Base-by-base conservation (phyloP, 2,797 vertebrate genomes). In the Pogoniulus pusillus region DNA sequence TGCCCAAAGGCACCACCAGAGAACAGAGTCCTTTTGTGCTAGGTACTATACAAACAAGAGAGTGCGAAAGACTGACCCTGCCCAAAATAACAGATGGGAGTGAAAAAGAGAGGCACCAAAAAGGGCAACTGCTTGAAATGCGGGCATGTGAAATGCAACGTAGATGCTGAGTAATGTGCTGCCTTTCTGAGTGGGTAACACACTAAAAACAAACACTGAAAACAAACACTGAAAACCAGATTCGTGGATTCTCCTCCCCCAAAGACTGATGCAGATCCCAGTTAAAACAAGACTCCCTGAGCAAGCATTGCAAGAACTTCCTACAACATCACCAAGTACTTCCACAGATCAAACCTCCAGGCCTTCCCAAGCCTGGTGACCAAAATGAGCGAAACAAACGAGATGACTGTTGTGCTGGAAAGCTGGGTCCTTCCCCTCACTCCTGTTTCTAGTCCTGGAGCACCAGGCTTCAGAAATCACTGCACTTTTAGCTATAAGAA, bases 21-120 rank as follows among this genome's bases (percentile, higher is more conserved):
- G 94, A 96, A 95, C 93, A 96, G 93, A 96, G 93, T 81, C 90
- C 94, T 92, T 93, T 95, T 96, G 94, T 94, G 82, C 82, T 63
- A 68, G 93, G 93, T 73, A 62, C 91, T 82, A 90, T 85, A 89
- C 86, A 93, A 95, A 93, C 88, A 93, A 34, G 66, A 86, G 76
- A 85, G 77, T 82, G 91, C 93, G 84, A 94, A 96, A 89, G 89
- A 81, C 63, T 75, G 84, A 94, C 91, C 89, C 90, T 94, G 93
- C 93, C 91, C 95, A 91, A 94, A 91, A 91, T 94, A 93, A 55
- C 89, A 93, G 70, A 89, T 70, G 76, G 82, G 76, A 92, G 49
- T 32, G 82, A 87, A 90, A 41, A 23, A 81, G 82, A 39, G 93
- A 95, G 94, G 94, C 92, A 81, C 88, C 0, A 6, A 58, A 89